Evolutionary conservation across 2,113 vertebrate genomes (phyloP).

Genomic region (Tautogolabrus adspersus): DNA sequence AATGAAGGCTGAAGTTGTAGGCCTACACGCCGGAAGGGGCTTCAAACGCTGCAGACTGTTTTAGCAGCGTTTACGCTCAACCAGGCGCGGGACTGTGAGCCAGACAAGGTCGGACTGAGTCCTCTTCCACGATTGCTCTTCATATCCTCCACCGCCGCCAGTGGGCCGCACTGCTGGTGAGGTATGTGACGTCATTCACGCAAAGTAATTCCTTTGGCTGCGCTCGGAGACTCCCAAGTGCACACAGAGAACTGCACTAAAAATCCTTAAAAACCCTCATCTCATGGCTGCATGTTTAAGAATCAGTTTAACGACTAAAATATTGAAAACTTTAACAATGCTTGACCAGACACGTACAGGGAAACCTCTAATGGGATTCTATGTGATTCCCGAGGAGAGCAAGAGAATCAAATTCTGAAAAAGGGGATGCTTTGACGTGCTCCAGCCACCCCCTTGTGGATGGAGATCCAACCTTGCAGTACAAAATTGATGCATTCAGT

Average conservation of each 20-base stretch:
- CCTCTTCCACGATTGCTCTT: constrained; percentile 60
- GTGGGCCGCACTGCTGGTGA: constrained; percentile 58
- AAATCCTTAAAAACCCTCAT: not conserved
- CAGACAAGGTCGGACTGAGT: constrained; percentile 74
- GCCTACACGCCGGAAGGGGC: constrained; percentile 25
- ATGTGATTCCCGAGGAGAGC: constrained; percentile 25
- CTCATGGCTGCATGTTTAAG: not conserved
- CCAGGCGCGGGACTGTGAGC: constrained; percentile 54
- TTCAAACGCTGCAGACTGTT: constrained; percentile 55
- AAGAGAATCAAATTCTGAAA: constrained; percentile 22
- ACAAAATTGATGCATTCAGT: constrained; percentile 24
- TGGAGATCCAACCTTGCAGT: constrained; percentile 23
- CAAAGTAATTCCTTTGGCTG: constrained; percentile 62
- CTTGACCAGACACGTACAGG: not conserved
- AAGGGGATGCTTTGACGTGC: constrained; percentile 50
- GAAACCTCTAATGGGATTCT: not conserved
- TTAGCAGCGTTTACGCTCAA: constrained; percentile 59
- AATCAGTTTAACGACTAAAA: not conserved
- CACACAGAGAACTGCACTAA: constrained; percentile 36
- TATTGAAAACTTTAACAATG: not conserved
- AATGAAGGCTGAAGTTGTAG: constrained; percentile 61
- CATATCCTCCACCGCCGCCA: constrained; percentile 54
- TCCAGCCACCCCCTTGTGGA: constrained; percentile 70
- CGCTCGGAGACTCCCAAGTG: constrained; percentile 52
- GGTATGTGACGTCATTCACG: constrained; percentile 74